These are phyloP conservation scores for Diabrotica balteata DNA, from an alignment of 2,888 invertebrate species.

Conservation along the genomic window DNA sequence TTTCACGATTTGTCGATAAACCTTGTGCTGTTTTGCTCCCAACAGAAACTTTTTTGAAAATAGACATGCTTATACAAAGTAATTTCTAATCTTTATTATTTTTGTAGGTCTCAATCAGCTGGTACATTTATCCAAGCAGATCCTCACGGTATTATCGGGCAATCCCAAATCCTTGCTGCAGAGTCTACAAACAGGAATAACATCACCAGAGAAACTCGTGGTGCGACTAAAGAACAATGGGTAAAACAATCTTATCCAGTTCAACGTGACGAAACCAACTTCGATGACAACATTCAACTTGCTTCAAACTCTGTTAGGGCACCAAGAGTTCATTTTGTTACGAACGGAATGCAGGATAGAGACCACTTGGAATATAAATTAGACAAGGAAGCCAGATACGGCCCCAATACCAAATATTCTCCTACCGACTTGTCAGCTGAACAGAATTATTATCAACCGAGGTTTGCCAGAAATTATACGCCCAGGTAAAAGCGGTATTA, in stretches of 20 bases:
- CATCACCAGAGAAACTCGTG: slow-evolving; percentile 64
- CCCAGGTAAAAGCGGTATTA: slow-evolving; percentile 11
- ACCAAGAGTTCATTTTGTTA: slow-evolving; percentile 72
- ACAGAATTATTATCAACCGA: slow-evolving; percentile 38
- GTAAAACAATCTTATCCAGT: slow-evolving; percentile 66
- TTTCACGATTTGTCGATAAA: too few species aligned
- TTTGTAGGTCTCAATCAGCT: background rate
- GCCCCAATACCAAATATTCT: slow-evolving; percentile 37
- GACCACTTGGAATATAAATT: slow-evolving; percentile 41
- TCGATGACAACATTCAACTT: slow-evolving; percentile 63
- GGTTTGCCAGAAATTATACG: slow-evolving; percentile 36
- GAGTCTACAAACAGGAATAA: slow-evolving; percentile 31
- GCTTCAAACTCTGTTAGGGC: slow-evolving; percentile 68
- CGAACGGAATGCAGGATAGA: slow-evolving; percentile 58
- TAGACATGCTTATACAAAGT: too few species aligned
- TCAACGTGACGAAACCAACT: slow-evolving; percentile 39
- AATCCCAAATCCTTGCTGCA: slow-evolving; percentile 43
- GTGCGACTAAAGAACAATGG: slow-evolving; percentile 69
- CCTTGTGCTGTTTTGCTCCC: too few species aligned
- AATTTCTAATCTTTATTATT: too few species aligned
- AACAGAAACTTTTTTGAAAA: too few species aligned
- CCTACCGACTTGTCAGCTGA: slow-evolving; percentile 39
- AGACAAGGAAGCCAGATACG: slow-evolving; percentile 45
- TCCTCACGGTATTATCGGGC: slow-evolving; percentile 9
- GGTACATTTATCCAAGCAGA: slow-evolving; percentile 21